Evolutionary conservation across 2,888 invertebrate genomes (phyloP), one percentile per base, ranked within the genome.

Genomic region (Piscicola geometra): DNA sequence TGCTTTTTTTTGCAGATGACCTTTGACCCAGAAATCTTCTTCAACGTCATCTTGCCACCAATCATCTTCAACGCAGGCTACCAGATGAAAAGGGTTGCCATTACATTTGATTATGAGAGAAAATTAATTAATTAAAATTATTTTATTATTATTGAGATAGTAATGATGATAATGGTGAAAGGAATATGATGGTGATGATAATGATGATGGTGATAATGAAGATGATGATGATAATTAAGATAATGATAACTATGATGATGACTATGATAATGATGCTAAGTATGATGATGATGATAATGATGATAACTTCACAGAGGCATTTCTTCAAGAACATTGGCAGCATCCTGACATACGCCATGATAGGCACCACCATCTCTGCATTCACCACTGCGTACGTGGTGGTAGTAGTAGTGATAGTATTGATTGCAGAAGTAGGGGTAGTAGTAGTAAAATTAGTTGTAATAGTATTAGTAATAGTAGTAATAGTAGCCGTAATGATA

Each of bases 41-140:
- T 98, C 87, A 97, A 98, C 85, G 94, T 98, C 66, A 92, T 98
- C 83, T 87, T 98, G 79, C 98, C 98, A 71, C 96, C 97, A 1
- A 97, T 98, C 79, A 98, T 98, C 84, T 98, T 98, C 86, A 93
- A 96, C 87, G 97, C 98, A 75, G 98, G 98, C 72, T 98, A 97
- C 87, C 94, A 94, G 82, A 89, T 98, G 81, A 97, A 98, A 87
- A 89, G 94, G 79, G 96, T 95, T 41, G n/a, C n/a, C n/a, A n/a
- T n/a, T n/a, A n/a, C n/a, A n/a, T n/a, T n/a, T n/a, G n/a, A n/a
- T n/a, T n/a, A n/a, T n/a, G n/a, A n/a, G n/a, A n/a, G n/a, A n/a
- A n/a, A n/a, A n/a, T n/a, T n/a, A n/a, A n/a, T n/a, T n/a, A n/a
- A n/a, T n/a, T n/a, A n/a, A n/a, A n/a, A n/a, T 9, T 1, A 32